Base-by-base conservation (phyloP, 1,140 invertebrate species). In the Anthonomus grandis region DNA sequence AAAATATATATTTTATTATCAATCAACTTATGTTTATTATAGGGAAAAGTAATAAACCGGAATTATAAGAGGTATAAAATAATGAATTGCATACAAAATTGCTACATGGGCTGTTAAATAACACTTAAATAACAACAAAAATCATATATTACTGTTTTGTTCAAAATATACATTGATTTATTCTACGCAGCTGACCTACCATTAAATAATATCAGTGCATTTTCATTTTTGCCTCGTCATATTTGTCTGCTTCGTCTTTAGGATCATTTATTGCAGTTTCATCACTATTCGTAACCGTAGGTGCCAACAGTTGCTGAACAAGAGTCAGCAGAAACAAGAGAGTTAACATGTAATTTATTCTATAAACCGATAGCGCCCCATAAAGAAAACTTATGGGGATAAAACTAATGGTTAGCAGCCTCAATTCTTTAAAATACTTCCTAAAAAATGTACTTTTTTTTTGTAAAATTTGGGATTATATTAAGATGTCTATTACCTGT, bases 281-380 rank as follows among this genome's bases (percentile, higher is more conserved):
- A 5, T 42, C 46, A 45, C 3, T 36, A 4, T 25, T 19, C 19
- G 6, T 23, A 12, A 36, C 22, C 23, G 13, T 64, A 6, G 67
- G 64, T 38, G 67, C 66, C 17, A 75, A 68, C 9, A 77, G 27
- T 59, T 84, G 81, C 55, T 84, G 82, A 6, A 76, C 15, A 3
- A 78, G 76, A 13, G 83, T 74, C 8, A 82, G 45, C 0, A 70
- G 66, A 59, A 83, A 79, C 38, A 78, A 70, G 5, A 71, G 68
- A 10, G 78, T 74, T 15, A 84, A 69, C 15, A 79, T 70, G 68
- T 78, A 82, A 62, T 79, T 82, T 2, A 84, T 70, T 12, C 81
- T 65, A 58, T 76, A 79, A 6, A 83, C 62, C 0, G 79, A 76
- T n/a, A 78, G 71, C 24, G 81, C 76, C 9, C 78, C 78, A 52